Evolutionary conservation across 2,888 invertebrate species (phyloP).

Genomic region (Pasiphila rectangulata): DNA sequence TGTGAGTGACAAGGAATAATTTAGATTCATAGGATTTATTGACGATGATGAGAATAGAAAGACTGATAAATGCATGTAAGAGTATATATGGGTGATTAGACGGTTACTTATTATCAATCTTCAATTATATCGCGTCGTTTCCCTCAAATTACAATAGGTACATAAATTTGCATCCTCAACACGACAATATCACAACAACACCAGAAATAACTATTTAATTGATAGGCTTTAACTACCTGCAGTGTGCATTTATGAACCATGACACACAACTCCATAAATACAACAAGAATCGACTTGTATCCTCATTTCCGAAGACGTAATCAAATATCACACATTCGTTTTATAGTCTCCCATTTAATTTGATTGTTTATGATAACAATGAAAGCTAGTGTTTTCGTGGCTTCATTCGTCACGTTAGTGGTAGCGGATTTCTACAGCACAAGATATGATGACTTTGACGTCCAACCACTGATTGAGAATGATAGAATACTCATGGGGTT

Average conservation of each 20-base stretch:
- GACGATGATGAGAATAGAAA: too few relatives aligned
- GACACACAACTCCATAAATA: slow-evolving; percentile 38
- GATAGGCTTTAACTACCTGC: slow-evolving; percentile 40
- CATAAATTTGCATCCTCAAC: too few relatives aligned
- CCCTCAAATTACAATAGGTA: too few relatives aligned
- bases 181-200: too few relatives aligned
- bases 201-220: slow-evolving; percentile 31
- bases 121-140: too few relatives aligned
- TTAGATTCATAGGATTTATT: too few relatives aligned
- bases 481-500: slow-evolving; percentile 85
- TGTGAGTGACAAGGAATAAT: too few relatives aligned
- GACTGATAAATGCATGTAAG: too few relatives aligned
- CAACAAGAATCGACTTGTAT: slow-evolving; percentile 1
- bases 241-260: slow-evolving; percentile 51
- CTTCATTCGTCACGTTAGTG: slow-evolving; percentile 36
- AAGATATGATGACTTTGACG: slow-evolving; percentile 86
- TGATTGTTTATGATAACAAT: neutral
- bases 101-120: too few relatives aligned
- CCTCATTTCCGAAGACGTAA: slow-evolving; percentile 12
- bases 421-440: slow-evolving; percentile 80
- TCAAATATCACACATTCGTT: slow-evolving; percentile 14
- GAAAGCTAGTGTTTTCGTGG: slow-evolving; percentile 28
- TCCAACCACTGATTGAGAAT: slow-evolving; percentile 84
- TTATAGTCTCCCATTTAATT: neutral
- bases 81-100: too few relatives aligned